Evolutionary conservation across 2,113 vertebrate species (phyloP).

Genomic region (Suncus etruscus): DNA sequence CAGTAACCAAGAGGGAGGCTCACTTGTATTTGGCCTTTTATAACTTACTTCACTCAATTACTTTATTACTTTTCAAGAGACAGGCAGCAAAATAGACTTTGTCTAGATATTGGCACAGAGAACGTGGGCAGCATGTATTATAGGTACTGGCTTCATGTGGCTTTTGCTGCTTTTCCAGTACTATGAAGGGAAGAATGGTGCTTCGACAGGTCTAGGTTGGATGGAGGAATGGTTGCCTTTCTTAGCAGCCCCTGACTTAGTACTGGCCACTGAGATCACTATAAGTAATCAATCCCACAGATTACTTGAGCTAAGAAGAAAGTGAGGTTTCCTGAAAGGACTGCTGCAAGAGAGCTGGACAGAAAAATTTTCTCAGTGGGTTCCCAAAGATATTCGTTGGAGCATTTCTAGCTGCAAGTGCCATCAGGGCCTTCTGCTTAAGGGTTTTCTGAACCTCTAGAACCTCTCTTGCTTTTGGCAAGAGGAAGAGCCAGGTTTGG

Average conservation of each 20-base stretch:
- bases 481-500: not conserved
- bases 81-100: constrained; percentile 72
- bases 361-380: not conserved
- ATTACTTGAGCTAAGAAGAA: not conserved
- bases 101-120: constrained; percentile 55
- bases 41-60: constrained; percentile 59
- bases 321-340: not conserved
- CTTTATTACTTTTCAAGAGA: constrained; percentile 76
- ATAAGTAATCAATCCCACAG: not conserved
- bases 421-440: not conserved
- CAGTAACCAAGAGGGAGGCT: not conserved
- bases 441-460: not conserved
- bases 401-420: not conserved
- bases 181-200: not conserved
- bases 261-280: not conserved
- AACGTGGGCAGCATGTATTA: constrained; percentile 66
- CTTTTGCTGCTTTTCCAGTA: not conserved
- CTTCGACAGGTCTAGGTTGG: too few species aligned
- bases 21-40: constrained; percentile 16
- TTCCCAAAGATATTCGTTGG: not conserved
- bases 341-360: fast-evolving
- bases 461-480: not conserved
- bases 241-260: not conserved
- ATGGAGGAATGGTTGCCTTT: not conserved
- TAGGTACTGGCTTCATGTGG: constrained; percentile 59